A percentile compares a stretch with the other conserved stretches of the same genome.
phyloP scores from a whole-genome alignment of 1,140 invertebrate species.

The Procambarus clarkii region DNA sequence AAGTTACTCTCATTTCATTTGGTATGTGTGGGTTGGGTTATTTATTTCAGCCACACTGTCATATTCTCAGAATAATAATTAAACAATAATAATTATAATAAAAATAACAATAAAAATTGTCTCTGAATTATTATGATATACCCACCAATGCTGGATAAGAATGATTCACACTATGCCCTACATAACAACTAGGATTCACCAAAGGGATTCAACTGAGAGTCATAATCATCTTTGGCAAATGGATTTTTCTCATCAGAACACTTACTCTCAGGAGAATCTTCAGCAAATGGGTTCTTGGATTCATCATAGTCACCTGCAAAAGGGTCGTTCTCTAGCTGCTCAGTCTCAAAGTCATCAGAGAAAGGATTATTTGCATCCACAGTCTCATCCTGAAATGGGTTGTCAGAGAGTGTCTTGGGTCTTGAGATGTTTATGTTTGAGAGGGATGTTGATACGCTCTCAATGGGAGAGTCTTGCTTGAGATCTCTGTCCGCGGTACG shows the following conservation, averaged over 20 bases:
- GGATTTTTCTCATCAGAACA: constrained; percentile 37
- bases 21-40: no score
- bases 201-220: constrained; percentile 48
- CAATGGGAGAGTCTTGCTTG: constrained; percentile 13
- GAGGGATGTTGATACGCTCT: constrained; percentile 39
- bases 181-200: background rate
- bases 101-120: no score
- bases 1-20: no score
- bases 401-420: background rate
- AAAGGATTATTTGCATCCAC: constrained; percentile 26
- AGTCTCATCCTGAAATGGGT: constrained; percentile 42
- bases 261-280: constrained; percentile 17
- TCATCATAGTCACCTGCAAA: constrained; percentile 59
- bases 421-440: constrained; percentile 22
- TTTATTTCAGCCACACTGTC: no score
- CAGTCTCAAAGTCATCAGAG: constrained; percentile 54
- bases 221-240: constrained; percentile 44
- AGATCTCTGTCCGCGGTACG: background rate
- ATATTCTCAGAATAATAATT: no score
- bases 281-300: constrained; percentile 59
- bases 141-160: no score
- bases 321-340: constrained; percentile 43
- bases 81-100: no score
- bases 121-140: no score
- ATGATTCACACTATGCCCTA: no score